Conservation (phyloP, 2,113 vertebrate species). For the Chrysemys picta region DNA sequence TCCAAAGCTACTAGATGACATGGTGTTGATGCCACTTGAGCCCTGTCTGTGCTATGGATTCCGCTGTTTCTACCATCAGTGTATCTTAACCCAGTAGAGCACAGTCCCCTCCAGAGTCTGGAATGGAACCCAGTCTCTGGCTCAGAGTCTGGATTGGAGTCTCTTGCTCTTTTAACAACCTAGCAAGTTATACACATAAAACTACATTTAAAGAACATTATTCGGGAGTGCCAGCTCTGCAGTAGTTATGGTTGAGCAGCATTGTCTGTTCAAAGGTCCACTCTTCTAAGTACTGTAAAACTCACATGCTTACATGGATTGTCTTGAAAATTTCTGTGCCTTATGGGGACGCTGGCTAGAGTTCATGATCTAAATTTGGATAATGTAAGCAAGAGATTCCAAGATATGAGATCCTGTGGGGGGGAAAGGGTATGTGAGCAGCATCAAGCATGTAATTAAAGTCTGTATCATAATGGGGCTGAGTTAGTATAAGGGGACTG, state of each 20-base stretch:
- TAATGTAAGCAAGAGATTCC: background rate
- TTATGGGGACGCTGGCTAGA: background rate
- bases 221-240: background rate
- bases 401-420: background rate
- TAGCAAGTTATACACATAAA: background rate
- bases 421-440: no score
- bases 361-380: background rate
- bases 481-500: no score
- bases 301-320: background rate
- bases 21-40: background rate
- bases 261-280: no score
- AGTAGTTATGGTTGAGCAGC: no score
- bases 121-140: background rate
- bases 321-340: background rate
- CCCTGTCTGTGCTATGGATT: background rate
- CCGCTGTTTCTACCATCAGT: background rate
- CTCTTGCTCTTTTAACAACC: background rate
- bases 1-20: background rate
- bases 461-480: no score
- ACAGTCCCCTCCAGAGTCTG: background rate
- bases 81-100: background rate
- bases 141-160: no score
- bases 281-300: background rate
- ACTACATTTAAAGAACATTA: background rate
- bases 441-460: no score